A percentile compares a stretch with the other conserved stretches of the same genome.
Conservation (phyloP, 2,113 vertebrate genomes). For the Callopanchax toddi region DNA sequence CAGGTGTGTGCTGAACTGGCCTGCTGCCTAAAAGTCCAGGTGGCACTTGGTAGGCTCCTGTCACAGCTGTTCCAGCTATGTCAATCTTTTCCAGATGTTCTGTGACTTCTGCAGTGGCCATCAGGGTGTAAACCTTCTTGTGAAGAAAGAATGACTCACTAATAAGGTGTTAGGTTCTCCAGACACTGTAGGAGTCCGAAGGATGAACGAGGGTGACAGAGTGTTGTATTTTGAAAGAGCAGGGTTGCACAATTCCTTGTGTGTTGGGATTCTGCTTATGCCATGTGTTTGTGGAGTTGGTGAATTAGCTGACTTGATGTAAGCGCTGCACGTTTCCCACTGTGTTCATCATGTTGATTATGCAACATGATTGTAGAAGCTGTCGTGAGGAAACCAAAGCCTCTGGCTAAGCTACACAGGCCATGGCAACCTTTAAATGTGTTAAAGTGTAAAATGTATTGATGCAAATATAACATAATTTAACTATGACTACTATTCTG, state of each 20-base stretch:
- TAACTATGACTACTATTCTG: background rate
- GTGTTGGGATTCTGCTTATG: slow-evolving; percentile 12
- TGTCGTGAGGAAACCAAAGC: slow-evolving; percentile 25
- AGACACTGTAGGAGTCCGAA: too few relatives aligned
- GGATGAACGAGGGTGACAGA: too few relatives aligned
- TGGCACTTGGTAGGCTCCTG: slow-evolving; percentile 41
- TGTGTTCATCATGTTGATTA: slow-evolving; percentile 37
- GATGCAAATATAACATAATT: background rate
- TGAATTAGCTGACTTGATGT: slow-evolving; percentile 37
- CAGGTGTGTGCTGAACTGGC: slow-evolving; percentile 29
- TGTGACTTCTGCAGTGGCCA: slow-evolving; percentile 19
- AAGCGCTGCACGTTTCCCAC: slow-evolving; percentile 31
- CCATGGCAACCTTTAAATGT: background rate
- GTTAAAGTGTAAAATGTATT: background rate
- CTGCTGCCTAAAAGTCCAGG: slow-evolving; percentile 49
- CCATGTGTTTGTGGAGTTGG: slow-evolving; percentile 9
- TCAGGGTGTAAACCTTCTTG: slow-evolving; percentile 2
- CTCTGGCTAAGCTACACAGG: slow-evolving; percentile 14
- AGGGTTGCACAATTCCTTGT: background rate
- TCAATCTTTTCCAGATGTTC: slow-evolving; percentile 56
- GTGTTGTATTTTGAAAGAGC: background rate
- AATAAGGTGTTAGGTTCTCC: background rate
- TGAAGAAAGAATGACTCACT: background rate
- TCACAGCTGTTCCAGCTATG: slow-evolving; percentile 20
- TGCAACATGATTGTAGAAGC: slow-evolving; percentile 11